phyloP scores from a whole-genome alignment of 2,113 vertebrate species.

The Nycticebus coucang region DNA sequence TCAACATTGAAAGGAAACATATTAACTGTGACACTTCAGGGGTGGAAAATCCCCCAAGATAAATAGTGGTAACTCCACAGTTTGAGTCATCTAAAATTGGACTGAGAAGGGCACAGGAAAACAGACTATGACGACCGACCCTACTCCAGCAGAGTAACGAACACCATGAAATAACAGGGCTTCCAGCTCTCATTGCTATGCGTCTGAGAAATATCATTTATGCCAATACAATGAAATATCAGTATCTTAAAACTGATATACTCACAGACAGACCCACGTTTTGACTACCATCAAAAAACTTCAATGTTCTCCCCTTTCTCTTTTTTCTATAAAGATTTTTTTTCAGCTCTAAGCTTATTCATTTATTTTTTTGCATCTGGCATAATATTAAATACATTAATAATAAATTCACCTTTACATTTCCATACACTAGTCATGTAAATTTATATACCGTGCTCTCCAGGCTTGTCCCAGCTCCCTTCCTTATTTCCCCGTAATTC shows the following conservation, averaged over 20 bases:
- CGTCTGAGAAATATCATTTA: conserved; percentile 46
- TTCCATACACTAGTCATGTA: neutral
- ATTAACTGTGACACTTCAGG: conserved; percentile 60
- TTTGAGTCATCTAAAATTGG: conserved; percentile 73
- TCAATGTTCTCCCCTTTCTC: conserved; percentile 53
- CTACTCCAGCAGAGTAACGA: conserved; percentile 24
- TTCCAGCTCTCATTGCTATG: conserved; percentile 71
- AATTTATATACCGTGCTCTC: neutral
- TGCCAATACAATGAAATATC: conserved; percentile 53
- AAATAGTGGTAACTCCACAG: conserved; percentile 70
- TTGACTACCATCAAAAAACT: conserved; percentile 74
- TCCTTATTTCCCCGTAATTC: neutral
- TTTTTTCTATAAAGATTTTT: neutral
- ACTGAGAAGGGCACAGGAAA: conserved; percentile 73
- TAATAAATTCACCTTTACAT: neutral
- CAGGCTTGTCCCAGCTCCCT: neutral
- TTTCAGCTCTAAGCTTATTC: neutral
- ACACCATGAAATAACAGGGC: conserved; percentile 57
- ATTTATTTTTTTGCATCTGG: neutral
- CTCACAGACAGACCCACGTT: conserved; percentile 72
- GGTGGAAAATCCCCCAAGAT: conserved; percentile 63
- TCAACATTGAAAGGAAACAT: conserved; percentile 11
- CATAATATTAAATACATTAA: neutral
- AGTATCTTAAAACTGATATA: conserved; percentile 60
- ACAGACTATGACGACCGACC: conserved; percentile 65